Conservation (phyloP, 2,113 vertebrate species). For the Porphyrio hochstetteri region DNA sequence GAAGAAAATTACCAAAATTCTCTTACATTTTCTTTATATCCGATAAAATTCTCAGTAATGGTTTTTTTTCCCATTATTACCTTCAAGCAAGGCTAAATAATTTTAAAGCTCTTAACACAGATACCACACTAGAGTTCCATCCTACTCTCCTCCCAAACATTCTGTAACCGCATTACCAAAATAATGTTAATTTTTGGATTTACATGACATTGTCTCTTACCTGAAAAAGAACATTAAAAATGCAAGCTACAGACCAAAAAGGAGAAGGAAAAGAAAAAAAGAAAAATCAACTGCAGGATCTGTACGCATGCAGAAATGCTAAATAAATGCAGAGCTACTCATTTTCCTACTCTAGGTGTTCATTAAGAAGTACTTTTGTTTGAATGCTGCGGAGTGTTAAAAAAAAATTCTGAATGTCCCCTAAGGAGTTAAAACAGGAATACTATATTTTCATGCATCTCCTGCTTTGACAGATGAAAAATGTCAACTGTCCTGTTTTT, state of each 20-base stretch:
- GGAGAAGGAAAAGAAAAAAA: background rate
- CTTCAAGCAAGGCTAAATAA: background rate
- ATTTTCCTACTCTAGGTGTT: conserved; percentile 60
- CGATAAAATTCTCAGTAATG: background rate
- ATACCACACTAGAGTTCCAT: background rate
- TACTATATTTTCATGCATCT: conserved; percentile 99
- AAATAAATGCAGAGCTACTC: conserved; percentile 46
- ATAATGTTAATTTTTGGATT: background rate
- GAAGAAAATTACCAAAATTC: background rate
- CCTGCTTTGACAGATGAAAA: conserved; percentile 99
- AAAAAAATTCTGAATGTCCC: conserved; percentile 79
- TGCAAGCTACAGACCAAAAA: conserved; percentile 37
- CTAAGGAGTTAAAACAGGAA: conserved; percentile 98
- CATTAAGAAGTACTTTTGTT: conserved; percentile 75
- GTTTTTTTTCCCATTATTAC: background rate
- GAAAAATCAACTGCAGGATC: conserved; percentile 10
- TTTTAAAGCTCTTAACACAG: background rate
- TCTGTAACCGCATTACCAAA: background rate
- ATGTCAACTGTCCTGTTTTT: conserved; percentile 99
- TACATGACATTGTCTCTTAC: conserved; percentile 6
- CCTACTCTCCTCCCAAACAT: background rate
- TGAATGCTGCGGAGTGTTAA: conserved; percentile 72
- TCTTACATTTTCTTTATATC: background rate
- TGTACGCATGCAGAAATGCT: background rate
- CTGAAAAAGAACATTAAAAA: conserved; percentile 49